phyloP scores from a whole-genome alignment of 1,140 invertebrate species.

The Acromyrmex echinatior region DNA sequence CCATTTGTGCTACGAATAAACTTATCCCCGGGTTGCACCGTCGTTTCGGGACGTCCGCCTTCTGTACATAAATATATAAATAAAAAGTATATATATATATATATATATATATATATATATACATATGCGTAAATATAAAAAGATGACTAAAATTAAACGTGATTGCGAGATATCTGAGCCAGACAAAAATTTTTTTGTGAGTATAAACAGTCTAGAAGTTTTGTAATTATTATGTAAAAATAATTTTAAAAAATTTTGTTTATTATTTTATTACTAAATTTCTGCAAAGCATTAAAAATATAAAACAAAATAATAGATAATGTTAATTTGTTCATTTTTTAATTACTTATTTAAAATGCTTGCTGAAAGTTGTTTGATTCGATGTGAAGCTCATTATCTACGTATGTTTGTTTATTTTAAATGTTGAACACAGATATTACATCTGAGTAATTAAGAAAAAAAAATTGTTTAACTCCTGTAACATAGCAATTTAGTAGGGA shows the following conservation, averaged over 20 bases:
- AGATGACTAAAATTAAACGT: slow-evolving; percentile 73
- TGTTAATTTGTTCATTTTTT: neutral
- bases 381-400: neutral
- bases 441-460: neutral
- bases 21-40: slow-evolving; percentile 42
- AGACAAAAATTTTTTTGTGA: slow-evolving; percentile 72
- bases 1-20: slow-evolving; percentile 31
- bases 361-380: neutral
- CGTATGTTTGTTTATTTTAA: neutral
- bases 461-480: neutral
- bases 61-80: slow-evolving; percentile 85
- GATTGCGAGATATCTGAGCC: slow-evolving; percentile 79
- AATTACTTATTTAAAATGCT: slow-evolving; percentile 6
- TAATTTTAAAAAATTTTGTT: neutral
- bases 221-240: neutral
- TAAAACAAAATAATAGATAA: neutral
- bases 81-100: slow-evolving; percentile 11
- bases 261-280: neutral
- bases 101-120: slow-evolving; percentile 21
- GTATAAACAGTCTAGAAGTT: neutral
- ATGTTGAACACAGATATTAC: neutral
- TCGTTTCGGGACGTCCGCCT: slow-evolving; percentile 73
- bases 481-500: neutral
- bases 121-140: slow-evolving; percentile 76
- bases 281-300: neutral